Percentiles rank a stretch among this genome's conserved stretches.
Evolutionary conservation across 2,888 invertebrate genomes (phyloP).

Genomic region (Calameuta filiformis): DNA sequence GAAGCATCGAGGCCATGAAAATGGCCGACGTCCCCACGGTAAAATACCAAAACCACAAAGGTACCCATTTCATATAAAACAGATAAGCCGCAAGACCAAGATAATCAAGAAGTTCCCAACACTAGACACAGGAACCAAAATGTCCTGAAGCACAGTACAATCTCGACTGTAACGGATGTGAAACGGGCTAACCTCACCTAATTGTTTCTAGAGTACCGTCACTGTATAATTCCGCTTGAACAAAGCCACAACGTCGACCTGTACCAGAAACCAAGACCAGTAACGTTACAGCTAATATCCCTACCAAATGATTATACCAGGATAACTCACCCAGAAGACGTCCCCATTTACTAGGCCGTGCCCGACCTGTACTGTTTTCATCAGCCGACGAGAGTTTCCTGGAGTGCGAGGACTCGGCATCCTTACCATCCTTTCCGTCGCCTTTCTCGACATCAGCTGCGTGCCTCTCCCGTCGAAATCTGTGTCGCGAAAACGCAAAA

Average conservation of each 20-base stretch:
- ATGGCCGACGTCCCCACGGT: background rate
- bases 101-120: background rate
- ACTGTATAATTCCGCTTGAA: background rate
- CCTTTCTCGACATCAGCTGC: conserved; percentile 76
- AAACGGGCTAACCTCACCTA: background rate
- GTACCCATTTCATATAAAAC: background rate
- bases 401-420: conserved; percentile 67
- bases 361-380: conserved; percentile 69
- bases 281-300: background rate
- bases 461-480: conserved; percentile 62
- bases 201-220: background rate
- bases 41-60: background rate
- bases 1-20: background rate
- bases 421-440: conserved; percentile 61
- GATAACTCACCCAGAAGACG: conserved; percentile 76
- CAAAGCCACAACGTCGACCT: background rate
- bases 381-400: conserved; percentile 70
- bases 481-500: conserved; percentile 32
- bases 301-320: background rate
- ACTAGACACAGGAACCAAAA: background rate
- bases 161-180: background rate
- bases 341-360: conserved; percentile 81
- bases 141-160: background rate
- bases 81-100: background rate
- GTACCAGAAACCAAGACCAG: background rate